Conservation (phyloP, 1,140 invertebrate species). For the Diachasmimorpha longicaudata region DNA sequence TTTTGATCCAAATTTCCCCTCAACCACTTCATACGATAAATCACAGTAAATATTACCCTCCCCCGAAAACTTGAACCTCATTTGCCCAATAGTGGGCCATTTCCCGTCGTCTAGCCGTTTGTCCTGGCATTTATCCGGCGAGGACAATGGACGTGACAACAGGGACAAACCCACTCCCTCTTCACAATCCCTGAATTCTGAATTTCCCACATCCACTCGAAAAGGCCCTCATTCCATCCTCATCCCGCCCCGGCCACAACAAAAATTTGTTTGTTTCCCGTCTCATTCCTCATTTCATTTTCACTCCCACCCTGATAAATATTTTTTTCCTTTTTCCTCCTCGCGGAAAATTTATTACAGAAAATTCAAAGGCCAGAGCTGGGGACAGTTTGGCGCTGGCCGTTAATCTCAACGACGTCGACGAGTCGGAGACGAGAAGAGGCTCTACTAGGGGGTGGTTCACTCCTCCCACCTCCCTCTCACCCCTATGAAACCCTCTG, state of each 20-base stretch:
- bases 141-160: constrained; percentile 8
- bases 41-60: too few species aligned
- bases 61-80: background rate
- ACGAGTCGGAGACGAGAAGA: constrained; percentile 12
- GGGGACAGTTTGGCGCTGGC: background rate
- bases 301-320: background rate
- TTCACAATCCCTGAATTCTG: background rate
- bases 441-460: background rate
- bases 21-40: too few species aligned
- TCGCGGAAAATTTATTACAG: background rate
- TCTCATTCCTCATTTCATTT: background rate
- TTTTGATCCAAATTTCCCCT: too few species aligned
- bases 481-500: background rate
- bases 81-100: background rate
- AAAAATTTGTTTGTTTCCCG: constrained; percentile 6
- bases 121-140: background rate
- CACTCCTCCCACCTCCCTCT: background rate
- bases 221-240: background rate
- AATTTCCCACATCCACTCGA: background rate
- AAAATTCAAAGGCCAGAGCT: background rate
- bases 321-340: background rate
- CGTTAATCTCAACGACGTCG: constrained; percentile 15
- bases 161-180: background rate
- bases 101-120: background rate
- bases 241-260: background rate